Evolutionary conservation across 2,888 invertebrate genomes (phyloP).

Genomic region (Dastarcus helophoroides): DNA sequence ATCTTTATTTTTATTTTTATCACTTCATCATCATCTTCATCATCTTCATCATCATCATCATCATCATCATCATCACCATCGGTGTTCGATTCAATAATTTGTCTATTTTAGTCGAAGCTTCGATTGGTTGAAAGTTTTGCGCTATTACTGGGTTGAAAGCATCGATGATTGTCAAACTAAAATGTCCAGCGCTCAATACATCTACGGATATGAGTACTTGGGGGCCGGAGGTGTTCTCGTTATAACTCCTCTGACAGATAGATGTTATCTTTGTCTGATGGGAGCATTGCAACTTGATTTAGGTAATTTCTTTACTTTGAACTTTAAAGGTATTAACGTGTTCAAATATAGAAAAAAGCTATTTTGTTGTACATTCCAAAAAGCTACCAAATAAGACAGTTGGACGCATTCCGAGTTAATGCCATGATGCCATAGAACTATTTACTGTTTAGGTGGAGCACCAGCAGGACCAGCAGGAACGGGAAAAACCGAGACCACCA

Average conservation of each 20-base stretch:
- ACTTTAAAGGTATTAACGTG: too few relatives aligned
- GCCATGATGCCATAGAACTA: too few relatives aligned
- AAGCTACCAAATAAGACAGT: too few relatives aligned
- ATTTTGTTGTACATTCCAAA: too few relatives aligned
- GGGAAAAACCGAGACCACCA: slow-evolving; percentile 85
- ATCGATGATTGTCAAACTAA: slow-evolving; percentile 68
- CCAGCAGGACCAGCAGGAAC: slow-evolving; percentile 84
- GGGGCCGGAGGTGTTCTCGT: slow-evolving; percentile 79
- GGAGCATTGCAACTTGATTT: slow-evolving; percentile 79
- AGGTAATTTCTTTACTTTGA: slow-evolving; percentile 39
- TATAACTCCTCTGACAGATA: slow-evolving; percentile 81
- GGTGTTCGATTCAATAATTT: slow-evolving; percentile 4
- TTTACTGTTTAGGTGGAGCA: slow-evolving; percentile 80
- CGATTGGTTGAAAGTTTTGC: slow-evolving; percentile 83
- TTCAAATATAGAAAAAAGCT: too few relatives aligned
- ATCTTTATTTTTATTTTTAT: neutral
- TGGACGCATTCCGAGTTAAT: too few relatives aligned
- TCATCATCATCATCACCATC: neutral
- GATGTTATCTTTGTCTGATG: slow-evolving; percentile 81
- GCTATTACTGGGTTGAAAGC: slow-evolving; percentile 77
- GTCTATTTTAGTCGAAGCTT: slow-evolving; percentile 56
- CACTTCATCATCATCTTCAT: slow-evolving; percentile 1
- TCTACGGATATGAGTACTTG: slow-evolving; percentile 84
- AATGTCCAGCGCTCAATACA: slow-evolving; percentile 76
- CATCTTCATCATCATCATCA: slow-evolving; percentile 1